These are phyloP conservation scores for Busseola fusca DNA, from an alignment of 2,888 invertebrate species.

Conservation along the genomic window DNA sequence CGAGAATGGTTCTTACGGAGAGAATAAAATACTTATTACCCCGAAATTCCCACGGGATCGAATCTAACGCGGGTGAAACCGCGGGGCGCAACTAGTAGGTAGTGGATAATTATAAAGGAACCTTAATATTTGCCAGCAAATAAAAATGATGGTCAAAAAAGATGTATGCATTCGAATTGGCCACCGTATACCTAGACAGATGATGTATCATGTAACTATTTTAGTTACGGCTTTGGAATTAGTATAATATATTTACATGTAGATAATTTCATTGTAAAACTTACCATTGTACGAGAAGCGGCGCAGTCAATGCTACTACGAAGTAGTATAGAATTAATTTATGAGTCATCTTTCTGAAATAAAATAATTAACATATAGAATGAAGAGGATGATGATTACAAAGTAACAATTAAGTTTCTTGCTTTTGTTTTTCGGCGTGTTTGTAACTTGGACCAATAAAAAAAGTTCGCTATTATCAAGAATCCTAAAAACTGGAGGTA, in stretches of 20 bases:
- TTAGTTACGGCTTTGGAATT: background rate
- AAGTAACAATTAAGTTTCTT: slow-evolving; percentile 8
- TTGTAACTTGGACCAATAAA: slow-evolving; percentile 4
- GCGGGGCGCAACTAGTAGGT: too few relatives aligned
- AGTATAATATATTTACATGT: slow-evolving; percentile 13
- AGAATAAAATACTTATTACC: too few relatives aligned
- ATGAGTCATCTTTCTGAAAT: slow-evolving; percentile 80
- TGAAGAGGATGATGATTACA: slow-evolving; percentile 4
- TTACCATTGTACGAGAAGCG: slow-evolving; percentile 79
- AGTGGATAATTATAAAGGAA: background rate
- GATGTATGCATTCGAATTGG: background rate
- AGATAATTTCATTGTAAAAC: slow-evolving; percentile 44
- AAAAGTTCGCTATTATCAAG: background rate
- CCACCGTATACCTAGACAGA: background rate
- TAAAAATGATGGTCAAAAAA: background rate
- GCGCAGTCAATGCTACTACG: slow-evolving; percentile 69
- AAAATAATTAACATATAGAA: slow-evolving; percentile 41
- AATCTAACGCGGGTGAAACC: too few relatives aligned
- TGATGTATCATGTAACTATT: background rate
- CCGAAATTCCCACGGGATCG: too few relatives aligned
- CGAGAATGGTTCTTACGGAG: too few relatives aligned
- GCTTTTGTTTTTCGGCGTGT: slow-evolving; percentile 8
- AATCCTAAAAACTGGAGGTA: background rate
- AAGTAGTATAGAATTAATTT: slow-evolving; percentile 70
- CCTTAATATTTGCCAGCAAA: background rate